phyloP scores from a whole-genome alignment of 2,888 invertebrate genomes.

The Orgyia antiqua region DNA sequence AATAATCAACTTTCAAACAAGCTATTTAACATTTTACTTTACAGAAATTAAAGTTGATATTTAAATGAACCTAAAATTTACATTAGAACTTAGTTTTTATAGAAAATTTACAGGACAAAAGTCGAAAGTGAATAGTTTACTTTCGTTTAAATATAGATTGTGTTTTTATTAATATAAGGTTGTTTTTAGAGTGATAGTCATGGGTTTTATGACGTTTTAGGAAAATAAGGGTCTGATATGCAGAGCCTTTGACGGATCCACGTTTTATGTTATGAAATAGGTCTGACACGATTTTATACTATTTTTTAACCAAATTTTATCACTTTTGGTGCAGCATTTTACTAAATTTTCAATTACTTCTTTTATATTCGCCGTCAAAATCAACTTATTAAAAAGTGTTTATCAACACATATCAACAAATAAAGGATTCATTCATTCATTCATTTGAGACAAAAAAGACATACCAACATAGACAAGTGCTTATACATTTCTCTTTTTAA shows the following conservation, averaged over 20 bases:
- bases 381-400: too few species aligned
- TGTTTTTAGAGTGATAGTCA: constrained; percentile 7
- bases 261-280: constrained; percentile 68
- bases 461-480: too few species aligned
- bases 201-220: constrained; percentile 27
- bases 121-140: constrained; percentile 42
- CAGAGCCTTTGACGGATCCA: constrained; percentile 67
- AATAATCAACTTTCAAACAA: neutral
- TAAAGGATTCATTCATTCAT: too few species aligned
- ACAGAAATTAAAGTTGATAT: constrained; percentile 2
- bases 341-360: too few species aligned
- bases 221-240: constrained; percentile 56
- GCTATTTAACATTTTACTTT: constrained; percentile 12
- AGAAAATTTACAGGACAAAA: constrained; percentile 32
- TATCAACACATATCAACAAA: too few species aligned
- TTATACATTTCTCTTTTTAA: too few species aligned
- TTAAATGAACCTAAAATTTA: constrained; percentile 10
- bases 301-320: constrained; percentile 7
- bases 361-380: too few species aligned
- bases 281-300: constrained; percentile 58
- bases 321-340: too few species aligned
- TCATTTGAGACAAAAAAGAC: too few species aligned
- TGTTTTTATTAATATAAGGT: constrained; percentile 17
- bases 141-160: constrained; percentile 14
- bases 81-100: constrained; percentile 39